Conservation (phyloP, 1,140 invertebrate genomes). For the Halictus rubicundus region DNA sequence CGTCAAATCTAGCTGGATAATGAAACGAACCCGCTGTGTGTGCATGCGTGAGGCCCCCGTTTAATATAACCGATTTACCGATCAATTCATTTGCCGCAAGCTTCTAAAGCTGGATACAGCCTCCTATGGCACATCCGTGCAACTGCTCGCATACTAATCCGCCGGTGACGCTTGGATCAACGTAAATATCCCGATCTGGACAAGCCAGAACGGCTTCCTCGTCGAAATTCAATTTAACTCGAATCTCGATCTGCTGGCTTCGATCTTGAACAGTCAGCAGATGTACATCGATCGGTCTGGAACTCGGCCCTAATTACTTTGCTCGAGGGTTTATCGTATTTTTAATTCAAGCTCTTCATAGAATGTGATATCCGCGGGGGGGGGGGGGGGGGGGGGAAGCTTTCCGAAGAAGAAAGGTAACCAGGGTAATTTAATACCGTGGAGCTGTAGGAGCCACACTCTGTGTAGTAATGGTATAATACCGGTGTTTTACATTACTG, state of each 20-base stretch:
- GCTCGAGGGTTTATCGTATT: background rate
- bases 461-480: no score
- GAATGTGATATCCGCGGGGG: background rate
- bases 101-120: background rate
- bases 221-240: constrained; percentile 59
- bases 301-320: background rate
- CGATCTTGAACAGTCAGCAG: constrained; percentile 1
- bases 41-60: background rate
- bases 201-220: constrained; percentile 42
- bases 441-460: no score
- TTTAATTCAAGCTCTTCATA: background rate
- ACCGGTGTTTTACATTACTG: no score
- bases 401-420: no score
- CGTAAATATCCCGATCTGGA: constrained; percentile 59
- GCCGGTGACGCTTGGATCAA: constrained; percentile 29
- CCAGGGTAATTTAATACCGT: no score
- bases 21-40: constrained; percentile 18
- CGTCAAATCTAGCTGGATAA: constrained; percentile 45
- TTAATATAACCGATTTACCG: constrained; percentile 29
- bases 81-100: background rate
- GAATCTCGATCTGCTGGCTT: constrained; percentile 57
- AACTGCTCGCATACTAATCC: constrained; percentile 47
- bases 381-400: no score
- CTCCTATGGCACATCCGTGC: constrained; percentile 35
- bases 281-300: background rate